Percentiles rank a stretch among this genome's conserved stretches.
phyloP scores from a whole-genome alignment of 2,888 invertebrate species.

The Xestia ashworthii region DNA sequence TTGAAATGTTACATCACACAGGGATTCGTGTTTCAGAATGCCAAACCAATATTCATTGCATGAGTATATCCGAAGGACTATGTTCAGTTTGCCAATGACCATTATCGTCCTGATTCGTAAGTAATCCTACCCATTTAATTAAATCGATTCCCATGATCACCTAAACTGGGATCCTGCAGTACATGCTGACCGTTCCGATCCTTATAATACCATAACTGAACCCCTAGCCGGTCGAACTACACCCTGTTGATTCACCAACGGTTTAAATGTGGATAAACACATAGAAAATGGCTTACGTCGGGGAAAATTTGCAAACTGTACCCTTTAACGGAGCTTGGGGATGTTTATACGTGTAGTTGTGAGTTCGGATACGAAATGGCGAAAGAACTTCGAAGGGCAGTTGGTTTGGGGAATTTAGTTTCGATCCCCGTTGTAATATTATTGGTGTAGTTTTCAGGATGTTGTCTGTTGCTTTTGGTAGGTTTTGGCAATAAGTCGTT shows the following conservation, averaged over 20 bases:
- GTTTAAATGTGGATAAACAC: conserved; percentile 61
- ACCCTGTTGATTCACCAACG: conserved; percentile 58
- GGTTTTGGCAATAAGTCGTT: background rate
- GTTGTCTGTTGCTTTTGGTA: background rate
- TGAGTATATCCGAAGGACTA: background rate
- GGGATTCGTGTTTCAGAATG: background rate
- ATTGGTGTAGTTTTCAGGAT: conserved; percentile 10
- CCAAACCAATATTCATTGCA: conserved; percentile 3
- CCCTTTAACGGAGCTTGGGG: conserved; percentile 24
- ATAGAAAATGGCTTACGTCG: conserved; percentile 56
- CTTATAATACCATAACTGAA: conserved; percentile 51
- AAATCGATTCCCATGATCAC: conserved; percentile 10
- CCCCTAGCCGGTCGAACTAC: conserved; percentile 42
- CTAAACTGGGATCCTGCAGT: conserved; percentile 5
- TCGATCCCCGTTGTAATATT: background rate
- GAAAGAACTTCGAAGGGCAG: conserved; percentile 10
- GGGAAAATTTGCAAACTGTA: conserved; percentile 58
- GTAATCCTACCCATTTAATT: conserved; percentile 17
- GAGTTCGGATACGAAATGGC: conserved; percentile 40
- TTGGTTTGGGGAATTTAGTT: conserved; percentile 19
- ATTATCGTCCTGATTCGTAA: conserved; percentile 5
- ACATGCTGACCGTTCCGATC: conserved; percentile 31
- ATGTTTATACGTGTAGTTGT: conserved; percentile 45
- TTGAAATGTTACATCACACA: conserved; percentile 26
- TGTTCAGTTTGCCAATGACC: background rate